A percentile compares a stretch with the other conserved stretches of the same genome.
These are phyloP conservation scores for Rhopalosiphum nymphaeae DNA, from an alignment of 2,888 invertebrate genomes.

Conservation along the genomic window DNA sequence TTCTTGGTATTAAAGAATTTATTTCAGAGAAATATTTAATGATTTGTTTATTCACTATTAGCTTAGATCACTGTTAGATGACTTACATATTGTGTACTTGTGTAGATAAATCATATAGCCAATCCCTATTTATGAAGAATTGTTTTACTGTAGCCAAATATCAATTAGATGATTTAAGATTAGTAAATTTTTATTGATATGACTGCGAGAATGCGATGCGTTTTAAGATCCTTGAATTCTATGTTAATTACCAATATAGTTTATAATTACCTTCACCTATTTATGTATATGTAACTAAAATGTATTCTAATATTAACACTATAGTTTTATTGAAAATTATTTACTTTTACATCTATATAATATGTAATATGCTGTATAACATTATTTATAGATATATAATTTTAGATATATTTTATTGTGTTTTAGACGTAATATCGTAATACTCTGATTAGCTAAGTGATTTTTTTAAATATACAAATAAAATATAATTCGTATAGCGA, in stretches of 20 bases:
- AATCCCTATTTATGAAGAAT: neutral
- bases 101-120: neutral
- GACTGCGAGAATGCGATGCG: neutral
- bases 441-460: neutral
- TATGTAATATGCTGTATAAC: neutral
- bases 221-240: slow-evolving; percentile 42
- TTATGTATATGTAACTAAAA: neutral
- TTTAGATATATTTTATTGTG: neutral
- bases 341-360: neutral
- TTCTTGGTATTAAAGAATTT: neutral
- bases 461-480: neutral
- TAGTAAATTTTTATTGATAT: neutral
- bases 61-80: too few relatives aligned
- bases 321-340: neutral
- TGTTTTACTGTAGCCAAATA: neutral
- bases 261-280: slow-evolving; percentile 1
- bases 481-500: neutral
- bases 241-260: neutral
- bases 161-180: neutral
- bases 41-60: neutral
- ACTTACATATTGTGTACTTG: neutral
- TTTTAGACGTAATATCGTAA: neutral
- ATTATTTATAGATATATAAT: neutral
- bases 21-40: neutral
- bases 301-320: neutral